Evolutionary conservation across 2,797 vertebrate species (phyloP).

Genomic region (Gephyroberyx darwinii): DNA sequence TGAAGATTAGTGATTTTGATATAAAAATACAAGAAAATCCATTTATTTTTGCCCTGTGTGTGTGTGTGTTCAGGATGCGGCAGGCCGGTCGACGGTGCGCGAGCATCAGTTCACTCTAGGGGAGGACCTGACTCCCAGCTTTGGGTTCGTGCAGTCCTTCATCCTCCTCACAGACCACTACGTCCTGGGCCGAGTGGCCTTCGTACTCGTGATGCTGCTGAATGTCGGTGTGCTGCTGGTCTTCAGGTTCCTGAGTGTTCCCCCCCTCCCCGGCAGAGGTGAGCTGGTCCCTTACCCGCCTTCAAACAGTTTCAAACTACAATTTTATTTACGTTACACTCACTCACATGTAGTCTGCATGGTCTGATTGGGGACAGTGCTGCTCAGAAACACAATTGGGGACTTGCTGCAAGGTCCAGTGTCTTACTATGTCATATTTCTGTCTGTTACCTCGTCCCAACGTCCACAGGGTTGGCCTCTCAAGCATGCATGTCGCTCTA

Average conservation of each 20-base stretch:
- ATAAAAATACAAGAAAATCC: no score
- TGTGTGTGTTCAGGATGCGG: slow-evolving; percentile 84
- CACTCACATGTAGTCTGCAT: no score
- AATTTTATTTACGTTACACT: neutral
- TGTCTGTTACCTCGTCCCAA: slow-evolving; percentile 48
- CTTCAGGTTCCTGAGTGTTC: slow-evolving; percentile 84
- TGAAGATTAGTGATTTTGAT: no score
- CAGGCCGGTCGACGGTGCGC: slow-evolving; percentile 80
- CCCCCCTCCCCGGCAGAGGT: slow-evolving; percentile 85
- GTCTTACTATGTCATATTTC: no score
- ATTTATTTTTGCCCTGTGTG: neutral
- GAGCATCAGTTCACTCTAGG: slow-evolving; percentile 90
- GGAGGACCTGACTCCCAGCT: slow-evolving; percentile 84
- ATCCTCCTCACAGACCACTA: slow-evolving; percentile 93
- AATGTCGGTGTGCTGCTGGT: slow-evolving; percentile 85
- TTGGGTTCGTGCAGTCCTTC: slow-evolving; percentile 88
- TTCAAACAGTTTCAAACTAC: neutral
- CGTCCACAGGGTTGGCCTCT: slow-evolving; percentile 76
- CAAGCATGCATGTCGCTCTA: slow-evolving; percentile 85
- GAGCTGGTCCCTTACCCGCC: slow-evolving; percentile 39
- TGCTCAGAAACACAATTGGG: no score
- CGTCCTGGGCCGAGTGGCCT: slow-evolving; percentile 85
- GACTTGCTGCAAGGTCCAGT: no score
- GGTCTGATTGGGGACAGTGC: neutral
- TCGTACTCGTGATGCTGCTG: slow-evolving; percentile 81